Percentiles rank a stretch among this genome's conserved stretches.
Evolutionary conservation across 2,888 invertebrate species (phyloP).

Genomic region (Phragmatobia fuliginosa): DNA sequence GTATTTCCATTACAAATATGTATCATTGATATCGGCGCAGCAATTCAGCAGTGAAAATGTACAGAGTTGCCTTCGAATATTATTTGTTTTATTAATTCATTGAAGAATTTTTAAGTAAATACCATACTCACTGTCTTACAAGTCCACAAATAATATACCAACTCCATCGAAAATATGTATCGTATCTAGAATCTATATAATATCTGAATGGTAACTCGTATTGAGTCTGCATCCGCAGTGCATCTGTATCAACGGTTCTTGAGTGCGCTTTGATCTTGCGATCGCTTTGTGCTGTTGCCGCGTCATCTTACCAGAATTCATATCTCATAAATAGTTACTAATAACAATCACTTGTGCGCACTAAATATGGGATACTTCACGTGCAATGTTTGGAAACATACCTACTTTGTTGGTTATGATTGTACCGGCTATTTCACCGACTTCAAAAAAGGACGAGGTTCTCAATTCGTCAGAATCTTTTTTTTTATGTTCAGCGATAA

Average conservation of each 20-base stretch:
- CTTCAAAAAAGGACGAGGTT: too few relatives aligned
- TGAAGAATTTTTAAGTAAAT: not conserved
- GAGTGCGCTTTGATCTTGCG: slow-evolving; percentile 34
- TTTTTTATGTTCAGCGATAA: too few relatives aligned
- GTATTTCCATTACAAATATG: too few relatives aligned
- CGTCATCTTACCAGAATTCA: slow-evolving; percentile 21
- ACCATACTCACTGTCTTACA: not conserved
- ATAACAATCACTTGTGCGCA: slow-evolving; percentile 15
- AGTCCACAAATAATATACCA: not conserved
- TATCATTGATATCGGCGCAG: too few relatives aligned
- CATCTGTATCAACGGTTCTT: slow-evolving; percentile 38
- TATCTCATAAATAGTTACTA: slow-evolving; percentile 13
- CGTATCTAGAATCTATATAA: slow-evolving; percentile 15
- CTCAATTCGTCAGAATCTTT: too few relatives aligned
- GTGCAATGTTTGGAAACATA: slow-evolving; percentile 3
- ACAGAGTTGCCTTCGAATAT: too few relatives aligned
- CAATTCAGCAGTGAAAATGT: too few relatives aligned
- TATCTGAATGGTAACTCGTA: slow-evolving; percentile 5
- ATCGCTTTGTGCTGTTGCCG: slow-evolving; percentile 26
- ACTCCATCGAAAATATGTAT: not conserved
- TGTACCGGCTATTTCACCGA: too few relatives aligned
- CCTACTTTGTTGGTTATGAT: not conserved
- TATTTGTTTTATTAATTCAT: too few relatives aligned
- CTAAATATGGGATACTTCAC: slow-evolving; percentile 14
- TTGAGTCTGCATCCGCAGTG: slow-evolving; percentile 37